phyloP scores from a whole-genome alignment of 2,113 vertebrate species.

The Xiphophorus hellerii region DNA sequence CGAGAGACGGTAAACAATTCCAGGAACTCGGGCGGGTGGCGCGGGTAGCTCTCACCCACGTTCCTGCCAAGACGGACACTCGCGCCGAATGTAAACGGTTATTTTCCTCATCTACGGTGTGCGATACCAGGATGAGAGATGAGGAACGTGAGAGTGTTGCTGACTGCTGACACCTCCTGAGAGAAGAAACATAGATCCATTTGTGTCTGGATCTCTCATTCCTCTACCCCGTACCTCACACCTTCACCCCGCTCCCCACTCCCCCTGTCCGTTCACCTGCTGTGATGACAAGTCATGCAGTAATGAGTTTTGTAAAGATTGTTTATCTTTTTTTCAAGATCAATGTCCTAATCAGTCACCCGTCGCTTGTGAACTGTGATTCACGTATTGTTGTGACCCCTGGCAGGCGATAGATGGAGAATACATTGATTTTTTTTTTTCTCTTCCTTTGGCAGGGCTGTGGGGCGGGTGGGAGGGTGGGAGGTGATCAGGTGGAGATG shows the following conservation, averaged over 20 bases:
- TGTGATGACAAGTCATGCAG: constrained; percentile 71
- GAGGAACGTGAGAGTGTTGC: not conserved
- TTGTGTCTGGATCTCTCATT: constrained; percentile 37
- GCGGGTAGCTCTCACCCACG: constrained; percentile 30
- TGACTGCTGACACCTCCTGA: constrained; percentile 21
- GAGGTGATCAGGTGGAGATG: constrained; percentile 11
- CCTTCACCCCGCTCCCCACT: not conserved
- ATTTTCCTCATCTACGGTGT: constrained; percentile 7
- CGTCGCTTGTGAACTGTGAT: constrained; percentile 67
- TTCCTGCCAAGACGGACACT: constrained; percentile 10
- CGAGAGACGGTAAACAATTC: constrained; percentile 50
- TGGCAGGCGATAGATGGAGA: constrained; percentile 68
- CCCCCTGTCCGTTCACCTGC: not conserved
- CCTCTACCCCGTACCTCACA: not conserved
- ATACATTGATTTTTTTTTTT: constrained; percentile 69
- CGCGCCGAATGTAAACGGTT: constrained; percentile 17
- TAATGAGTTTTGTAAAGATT: constrained; percentile 84
- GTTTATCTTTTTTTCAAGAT: constrained; percentile 54
- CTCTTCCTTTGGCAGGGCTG: constrained; percentile 33
- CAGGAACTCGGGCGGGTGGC: constrained; percentile 4
- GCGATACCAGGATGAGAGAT: constrained; percentile 2
- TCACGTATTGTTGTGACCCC: constrained; percentile 69
- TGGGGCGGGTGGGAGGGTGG: not conserved
- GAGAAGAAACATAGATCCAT: constrained; percentile 56
- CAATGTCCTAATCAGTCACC: constrained; percentile 78